Evolutionary conservation across 2,888 invertebrate genomes (phyloP).

Genomic region (Coelinius sp.): DNA sequence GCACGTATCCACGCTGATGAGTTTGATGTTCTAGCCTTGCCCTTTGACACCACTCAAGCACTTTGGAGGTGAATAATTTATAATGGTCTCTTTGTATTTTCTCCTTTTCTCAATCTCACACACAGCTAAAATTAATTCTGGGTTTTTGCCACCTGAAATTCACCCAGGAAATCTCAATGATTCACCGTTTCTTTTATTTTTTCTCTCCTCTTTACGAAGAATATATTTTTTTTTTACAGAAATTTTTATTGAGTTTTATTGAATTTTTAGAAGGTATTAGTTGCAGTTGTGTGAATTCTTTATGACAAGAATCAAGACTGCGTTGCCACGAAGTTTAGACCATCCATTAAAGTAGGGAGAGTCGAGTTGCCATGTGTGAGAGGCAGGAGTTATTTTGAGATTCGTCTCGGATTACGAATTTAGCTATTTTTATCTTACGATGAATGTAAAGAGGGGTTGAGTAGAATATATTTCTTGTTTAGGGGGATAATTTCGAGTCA

Average conservation of each 20-base stretch:
- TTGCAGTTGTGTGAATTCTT: background rate
- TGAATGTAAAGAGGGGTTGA: background rate
- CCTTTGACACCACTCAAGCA: slow-evolving; percentile 62
- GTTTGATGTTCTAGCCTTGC: slow-evolving; percentile 64
- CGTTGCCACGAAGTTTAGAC: background rate
- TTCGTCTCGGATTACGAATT: background rate
- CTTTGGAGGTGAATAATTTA: slow-evolving; percentile 12
- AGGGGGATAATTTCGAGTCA: background rate
- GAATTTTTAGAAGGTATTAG: background rate
- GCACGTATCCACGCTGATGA: slow-evolving; percentile 2
- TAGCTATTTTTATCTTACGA: background rate
- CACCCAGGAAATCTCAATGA: background rate
- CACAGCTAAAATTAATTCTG: slow-evolving; percentile 54
- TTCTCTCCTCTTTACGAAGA: slow-evolving; percentile 51
- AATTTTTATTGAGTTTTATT: too few relatives aligned
- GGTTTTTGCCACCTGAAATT: slow-evolving; percentile 9
- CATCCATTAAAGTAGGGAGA: background rate
- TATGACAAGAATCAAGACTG: background rate
- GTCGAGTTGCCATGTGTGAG: background rate
- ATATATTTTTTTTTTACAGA: background rate
- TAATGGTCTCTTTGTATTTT: background rate
- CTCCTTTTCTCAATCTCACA: slow-evolving; percentile 48
- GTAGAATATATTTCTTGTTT: background rate
- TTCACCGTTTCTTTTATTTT: slow-evolving; percentile 50
- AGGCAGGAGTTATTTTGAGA: slow-evolving; percentile 4